These are phyloP conservation scores for Dascyllus trimaculatus DNA, from an alignment of 2,113 vertebrate genomes.

Conservation along the genomic window DNA sequence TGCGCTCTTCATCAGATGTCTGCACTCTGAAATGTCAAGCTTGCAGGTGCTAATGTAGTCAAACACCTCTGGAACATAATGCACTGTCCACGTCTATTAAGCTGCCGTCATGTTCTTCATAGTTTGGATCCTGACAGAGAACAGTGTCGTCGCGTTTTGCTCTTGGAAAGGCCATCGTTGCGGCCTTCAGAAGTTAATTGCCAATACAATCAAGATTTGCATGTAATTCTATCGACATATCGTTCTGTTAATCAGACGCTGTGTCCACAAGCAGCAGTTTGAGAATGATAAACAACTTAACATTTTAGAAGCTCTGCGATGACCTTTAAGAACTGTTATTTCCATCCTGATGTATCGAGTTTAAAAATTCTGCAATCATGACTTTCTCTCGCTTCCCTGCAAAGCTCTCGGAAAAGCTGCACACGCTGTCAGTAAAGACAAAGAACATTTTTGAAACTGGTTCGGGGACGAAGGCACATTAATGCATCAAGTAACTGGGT, in stretches of 20 bases:
- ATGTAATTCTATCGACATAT: neutral
- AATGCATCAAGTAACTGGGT: neutral
- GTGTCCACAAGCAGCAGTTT: neutral
- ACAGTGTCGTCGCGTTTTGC: neutral
- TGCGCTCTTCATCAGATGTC: slow-evolving; percentile 48
- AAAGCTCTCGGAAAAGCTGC: slow-evolving; percentile 30
- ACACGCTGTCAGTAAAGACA: slow-evolving; percentile 38
- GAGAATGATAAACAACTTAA: neutral
- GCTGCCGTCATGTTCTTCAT: neutral
- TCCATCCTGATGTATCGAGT: neutral
- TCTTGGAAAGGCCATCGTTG: neutral
- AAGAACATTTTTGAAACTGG: slow-evolving; percentile 56
- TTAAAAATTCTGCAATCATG: neutral
- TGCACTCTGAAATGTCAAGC: slow-evolving; percentile 56
- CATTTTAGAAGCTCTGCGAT: neutral
- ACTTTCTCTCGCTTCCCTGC: neutral
- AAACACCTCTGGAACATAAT: slow-evolving; percentile 27
- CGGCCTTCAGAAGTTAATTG: neutral
- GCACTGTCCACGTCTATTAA: slow-evolving; percentile 11
- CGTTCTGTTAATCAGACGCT: neutral
- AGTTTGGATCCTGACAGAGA: neutral
- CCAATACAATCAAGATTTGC: neutral
- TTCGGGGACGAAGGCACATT: slow-evolving; percentile 8
- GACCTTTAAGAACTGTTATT: slow-evolving; percentile 11
- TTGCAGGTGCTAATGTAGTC: slow-evolving; percentile 50